A percentile compares a stretch with the other conserved stretches of the same genome.
phyloP scores from a whole-genome alignment of 2,113 vertebrate species.

The Hucho hucho region DNA sequence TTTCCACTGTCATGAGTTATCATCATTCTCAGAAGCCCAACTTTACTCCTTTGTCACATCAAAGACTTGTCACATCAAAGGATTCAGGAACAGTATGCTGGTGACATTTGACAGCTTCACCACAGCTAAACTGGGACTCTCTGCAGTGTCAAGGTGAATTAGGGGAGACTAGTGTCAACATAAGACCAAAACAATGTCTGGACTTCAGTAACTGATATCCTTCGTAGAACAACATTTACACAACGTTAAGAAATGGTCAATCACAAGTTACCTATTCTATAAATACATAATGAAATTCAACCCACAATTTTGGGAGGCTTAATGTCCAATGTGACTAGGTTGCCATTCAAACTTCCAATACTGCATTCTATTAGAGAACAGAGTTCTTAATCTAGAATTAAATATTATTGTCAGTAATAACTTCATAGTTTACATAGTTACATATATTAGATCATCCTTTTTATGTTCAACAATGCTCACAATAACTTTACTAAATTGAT shows the following conservation, averaged over 20 bases:
- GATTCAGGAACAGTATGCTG: conserved; percentile 59
- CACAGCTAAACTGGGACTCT: conserved; percentile 66
- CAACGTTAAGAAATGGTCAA: conserved; percentile 36
- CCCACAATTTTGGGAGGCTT: not conserved
- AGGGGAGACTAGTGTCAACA: conserved; percentile 55
- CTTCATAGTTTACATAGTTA: no score
- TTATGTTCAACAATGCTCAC: no score
- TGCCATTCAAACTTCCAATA: no score
- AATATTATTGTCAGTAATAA: no score
- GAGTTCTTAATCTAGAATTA: no score
- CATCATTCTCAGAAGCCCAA: conserved; percentile 60
- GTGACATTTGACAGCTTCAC: conserved; percentile 70
- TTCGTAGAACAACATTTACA: conserved; percentile 34
- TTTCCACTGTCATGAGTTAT: conserved; percentile 43
- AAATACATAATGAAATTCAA: conserved; percentile 23
- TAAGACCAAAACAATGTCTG: conserved; percentile 66
- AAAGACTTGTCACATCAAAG: conserved; percentile 55
- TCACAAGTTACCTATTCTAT: conserved; percentile 42
- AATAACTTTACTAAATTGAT: no score
- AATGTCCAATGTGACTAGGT: no score
- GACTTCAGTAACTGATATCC: conserved; percentile 51
- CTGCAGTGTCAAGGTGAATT: conserved; percentile 65
- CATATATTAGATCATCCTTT: no score
- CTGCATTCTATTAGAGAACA: no score
- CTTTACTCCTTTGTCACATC: conserved; percentile 60